Evolutionary conservation across 2,797 vertebrate genomes (phyloP).

Genomic region (Labroides dimidiatus): DNA sequence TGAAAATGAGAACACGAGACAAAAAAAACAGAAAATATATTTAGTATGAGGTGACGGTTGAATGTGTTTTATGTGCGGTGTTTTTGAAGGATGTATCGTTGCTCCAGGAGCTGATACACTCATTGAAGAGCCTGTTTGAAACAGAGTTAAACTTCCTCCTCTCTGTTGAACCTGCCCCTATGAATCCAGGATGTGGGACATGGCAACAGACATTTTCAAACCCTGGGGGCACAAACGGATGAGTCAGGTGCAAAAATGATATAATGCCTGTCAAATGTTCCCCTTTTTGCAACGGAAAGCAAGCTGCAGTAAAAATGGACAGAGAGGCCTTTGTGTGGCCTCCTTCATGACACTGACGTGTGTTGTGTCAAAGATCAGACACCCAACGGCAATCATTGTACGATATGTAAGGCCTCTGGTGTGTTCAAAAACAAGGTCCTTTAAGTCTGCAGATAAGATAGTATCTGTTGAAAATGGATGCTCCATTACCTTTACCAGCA

Average conservation of each 20-base stretch:
- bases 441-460: background rate
- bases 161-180: slow-evolving; percentile 9
- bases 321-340: background rate
- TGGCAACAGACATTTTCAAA: slow-evolving; percentile 30
- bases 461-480: background rate
- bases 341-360: slow-evolving; percentile 8
- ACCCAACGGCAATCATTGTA: slow-evolving; percentile 20
- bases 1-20: no score
- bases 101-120: background rate
- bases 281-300: background rate
- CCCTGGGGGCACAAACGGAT: background rate
- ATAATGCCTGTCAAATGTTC: background rate
- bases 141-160: slow-evolving; percentile 30
- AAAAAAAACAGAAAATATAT: no score
- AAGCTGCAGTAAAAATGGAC: background rate
- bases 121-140: slow-evolving; percentile 11
- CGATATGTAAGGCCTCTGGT: background rate
- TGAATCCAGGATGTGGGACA: slow-evolving; percentile 14
- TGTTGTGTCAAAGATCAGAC: background rate
- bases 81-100: background rate
- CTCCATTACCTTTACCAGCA: background rate
- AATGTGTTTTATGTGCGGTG: background rate
- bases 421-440: slow-evolving; percentile 21
- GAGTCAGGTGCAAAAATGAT: background rate
- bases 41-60: no score